A percentile compares a stretch with the other conserved stretches of the same genome.
phyloP scores from a whole-genome alignment of 2,113 vertebrate species.

The Pomatorhinus ruficollis region DNA sequence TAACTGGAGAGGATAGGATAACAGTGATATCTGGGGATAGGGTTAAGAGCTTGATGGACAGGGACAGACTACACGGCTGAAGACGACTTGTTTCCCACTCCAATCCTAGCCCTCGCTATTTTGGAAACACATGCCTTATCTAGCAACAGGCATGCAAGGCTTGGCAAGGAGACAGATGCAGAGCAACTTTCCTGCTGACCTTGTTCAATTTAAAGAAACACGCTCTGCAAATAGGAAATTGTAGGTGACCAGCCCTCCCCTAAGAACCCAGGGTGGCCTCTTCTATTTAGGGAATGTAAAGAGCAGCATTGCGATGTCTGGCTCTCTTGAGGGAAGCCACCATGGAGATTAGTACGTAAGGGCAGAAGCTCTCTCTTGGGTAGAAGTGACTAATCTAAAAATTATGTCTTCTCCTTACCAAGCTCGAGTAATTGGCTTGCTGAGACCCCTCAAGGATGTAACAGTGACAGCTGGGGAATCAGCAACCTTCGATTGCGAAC shows the following conservation, averaged over 20 bases:
- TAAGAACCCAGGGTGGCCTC: slow-evolving; percentile 34
- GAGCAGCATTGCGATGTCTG: slow-evolving; percentile 63
- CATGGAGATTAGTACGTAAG: slow-evolving; percentile 77
- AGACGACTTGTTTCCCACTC: slow-evolving; percentile 76
- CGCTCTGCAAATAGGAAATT: slow-evolving; percentile 77
- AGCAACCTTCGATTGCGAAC: slow-evolving; percentile 95
- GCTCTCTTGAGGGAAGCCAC: slow-evolving; percentile 73
- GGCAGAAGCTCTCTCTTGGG: slow-evolving; percentile 53
- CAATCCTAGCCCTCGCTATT: slow-evolving; percentile 87
- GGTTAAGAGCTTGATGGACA: slow-evolving; percentile 81
- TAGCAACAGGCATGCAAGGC: slow-evolving; percentile 76
- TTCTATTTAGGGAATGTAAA: slow-evolving; percentile 66
- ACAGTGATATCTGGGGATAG: slow-evolving; percentile 78
- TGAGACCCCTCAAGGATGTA: slow-evolving; percentile 89
- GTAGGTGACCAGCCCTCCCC: slow-evolving; percentile 67
- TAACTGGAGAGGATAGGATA: slow-evolving; percentile 47
- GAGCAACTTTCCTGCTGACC: slow-evolving; percentile 78
- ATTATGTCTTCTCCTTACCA: slow-evolving; percentile 85
- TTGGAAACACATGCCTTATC: slow-evolving; percentile 90
- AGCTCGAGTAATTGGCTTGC: slow-evolving; percentile 90
- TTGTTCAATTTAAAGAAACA: slow-evolving; percentile 78
- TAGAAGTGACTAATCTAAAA: slow-evolving; percentile 74
- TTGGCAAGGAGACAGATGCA: slow-evolving; percentile 81
- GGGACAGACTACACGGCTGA: slow-evolving; percentile 70
- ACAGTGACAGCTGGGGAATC: slow-evolving; percentile 94